Percentiles rank a stretch among this genome's conserved stretches.
Conservation (phyloP, 2,113 vertebrate species). For the Malurus cyaneus region DNA sequence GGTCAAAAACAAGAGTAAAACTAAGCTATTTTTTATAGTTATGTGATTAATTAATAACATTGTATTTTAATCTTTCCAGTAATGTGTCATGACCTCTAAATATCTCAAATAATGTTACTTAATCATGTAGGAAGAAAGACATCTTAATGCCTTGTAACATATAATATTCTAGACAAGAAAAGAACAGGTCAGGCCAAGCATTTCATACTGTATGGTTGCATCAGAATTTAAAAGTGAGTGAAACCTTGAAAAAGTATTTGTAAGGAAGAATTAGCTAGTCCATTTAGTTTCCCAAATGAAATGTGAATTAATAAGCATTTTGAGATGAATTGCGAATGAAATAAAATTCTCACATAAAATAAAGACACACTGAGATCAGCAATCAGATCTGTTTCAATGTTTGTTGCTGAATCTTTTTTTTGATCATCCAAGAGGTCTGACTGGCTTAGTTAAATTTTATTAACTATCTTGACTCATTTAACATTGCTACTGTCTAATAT, state of each 20-base stretch:
- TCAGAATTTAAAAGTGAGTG: background rate
- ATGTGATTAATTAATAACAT: background rate
- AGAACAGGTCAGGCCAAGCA: background rate
- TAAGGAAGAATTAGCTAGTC: background rate
- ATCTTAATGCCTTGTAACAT: background rate
- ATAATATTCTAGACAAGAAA: background rate
- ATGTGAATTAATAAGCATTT: background rate
- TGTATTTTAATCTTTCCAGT: background rate
- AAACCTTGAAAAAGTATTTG: background rate
- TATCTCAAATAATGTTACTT: background rate
- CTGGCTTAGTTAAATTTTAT: background rate
- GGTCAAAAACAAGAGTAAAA: background rate
- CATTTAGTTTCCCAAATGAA: background rate
- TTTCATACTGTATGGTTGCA: background rate
- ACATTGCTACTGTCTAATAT: background rate
- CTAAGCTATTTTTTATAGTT: background rate
- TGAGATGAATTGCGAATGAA: background rate
- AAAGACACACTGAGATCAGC: background rate
- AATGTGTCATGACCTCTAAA: background rate
- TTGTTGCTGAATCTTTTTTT: background rate
- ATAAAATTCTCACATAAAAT: background rate
- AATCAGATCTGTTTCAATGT: background rate
- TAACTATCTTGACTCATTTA: conserved; percentile 9
- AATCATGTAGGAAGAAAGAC: background rate
- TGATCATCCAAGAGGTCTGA: background rate